These are phyloP conservation scores for Phrixothrix hirtus DNA, from an alignment of 2,888 invertebrate genomes.

Conservation along the genomic window DNA sequence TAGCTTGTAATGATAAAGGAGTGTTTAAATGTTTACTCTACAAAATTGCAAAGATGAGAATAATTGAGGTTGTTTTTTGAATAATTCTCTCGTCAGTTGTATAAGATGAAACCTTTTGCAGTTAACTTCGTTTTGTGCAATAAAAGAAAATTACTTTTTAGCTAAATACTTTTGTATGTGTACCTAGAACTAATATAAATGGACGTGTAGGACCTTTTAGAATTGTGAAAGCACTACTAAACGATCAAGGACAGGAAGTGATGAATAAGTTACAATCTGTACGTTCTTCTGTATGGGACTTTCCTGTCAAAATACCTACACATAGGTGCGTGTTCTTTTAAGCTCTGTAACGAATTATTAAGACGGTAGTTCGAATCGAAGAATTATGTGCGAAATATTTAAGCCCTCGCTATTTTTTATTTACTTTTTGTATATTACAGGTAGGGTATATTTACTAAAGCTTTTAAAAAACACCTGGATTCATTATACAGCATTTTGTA, in stretches of 20 bases:
- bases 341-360: conserved; percentile 42
- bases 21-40: conserved; percentile 29
- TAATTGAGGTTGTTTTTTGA: conserved; percentile 29
- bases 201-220: neutral
- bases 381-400: conserved; percentile 38
- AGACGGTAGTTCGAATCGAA: conserved; percentile 42
- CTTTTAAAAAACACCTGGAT: too few relatives aligned
- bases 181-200: neutral
- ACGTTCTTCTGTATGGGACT: conserved; percentile 26
- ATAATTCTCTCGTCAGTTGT: conserved; percentile 14
- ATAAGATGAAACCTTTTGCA: conserved; percentile 13
- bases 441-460: too few relatives aligned
- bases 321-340: conserved; percentile 27
- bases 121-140: conserved; percentile 5
- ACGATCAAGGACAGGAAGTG: conserved; percentile 15
- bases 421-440: too few relatives aligned
- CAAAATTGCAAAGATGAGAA: conserved; percentile 31
- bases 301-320: conserved; percentile 31
- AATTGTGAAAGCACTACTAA: neutral
- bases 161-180: neutral
- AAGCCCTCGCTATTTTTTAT: conserved; percentile 1
- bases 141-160: conserved; percentile 5
- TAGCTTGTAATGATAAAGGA: conserved; percentile 45
- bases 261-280: conserved; percentile 19
- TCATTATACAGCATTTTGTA: too few relatives aligned